Base-by-base conservation (phyloP, 2,113 vertebrate genomes). In the Lathamus discolor region DNA sequence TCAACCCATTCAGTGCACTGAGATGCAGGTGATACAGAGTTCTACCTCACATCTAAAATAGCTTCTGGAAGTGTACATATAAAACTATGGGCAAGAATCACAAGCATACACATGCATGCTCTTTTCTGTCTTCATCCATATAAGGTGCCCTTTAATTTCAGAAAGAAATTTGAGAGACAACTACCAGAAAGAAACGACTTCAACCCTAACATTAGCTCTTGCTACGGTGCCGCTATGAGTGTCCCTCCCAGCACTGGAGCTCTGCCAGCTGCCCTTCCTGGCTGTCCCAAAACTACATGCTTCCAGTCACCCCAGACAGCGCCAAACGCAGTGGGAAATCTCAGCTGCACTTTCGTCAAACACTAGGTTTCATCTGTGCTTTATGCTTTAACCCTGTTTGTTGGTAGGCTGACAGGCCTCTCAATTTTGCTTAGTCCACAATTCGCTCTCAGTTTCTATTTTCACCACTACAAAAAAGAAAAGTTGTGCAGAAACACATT, bases 261-360 rank as follows among this genome's bases (percentile, higher is more conserved):
- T 57, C 57, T 0, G n/a, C 63, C 90, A 88, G 63, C 43, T 41
- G 72, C 92, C 59, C 25, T 93, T 94, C 72, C 90, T 46, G 57
- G 9, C 74, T 67, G 29, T 90, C 62, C 88, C 83, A 72, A 88
- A 95, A 93, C 37, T 33, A 28, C 2, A 7, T 0, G 4, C 27
- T 83, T 82, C 46, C 72, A 90, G n/a, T 2, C 78, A 15, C 73
- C n/a, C 62, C 75, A 24, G 20, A 4, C 3, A 0, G 3, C 23
- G 67, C 90, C 23, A 43, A 70, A 86, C 0, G 1, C 41, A 37
- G 35, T 46, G n/a, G 64, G 51, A 67, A 94, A 93, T 64, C 84
- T 85, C 91, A 63, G 87, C 82, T 70, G 93, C 92, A 92, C 88
- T 96, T 96, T 96, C 73, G 62, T 62, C 95, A 95, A 57, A 93